These are phyloP conservation scores for Hippocampus comes DNA, from an alignment of 2,113 vertebrate species.

Conservation along the genomic window DNA sequence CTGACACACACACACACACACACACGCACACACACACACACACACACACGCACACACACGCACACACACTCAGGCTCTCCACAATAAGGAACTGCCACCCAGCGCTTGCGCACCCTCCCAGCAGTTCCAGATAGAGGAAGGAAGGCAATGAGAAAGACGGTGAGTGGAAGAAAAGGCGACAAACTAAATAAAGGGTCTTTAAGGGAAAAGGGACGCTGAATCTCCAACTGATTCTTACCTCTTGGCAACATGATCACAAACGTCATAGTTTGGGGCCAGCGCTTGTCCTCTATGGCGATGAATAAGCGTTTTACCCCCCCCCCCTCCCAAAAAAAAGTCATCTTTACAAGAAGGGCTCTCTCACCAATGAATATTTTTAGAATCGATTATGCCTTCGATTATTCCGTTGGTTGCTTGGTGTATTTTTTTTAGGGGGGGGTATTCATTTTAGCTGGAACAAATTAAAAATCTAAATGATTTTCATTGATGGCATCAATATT, in stretches of 20 bases:
- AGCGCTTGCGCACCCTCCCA: constrained; percentile 60
- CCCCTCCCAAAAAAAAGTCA: too few relatives aligned
- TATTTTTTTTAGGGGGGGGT: too few relatives aligned
- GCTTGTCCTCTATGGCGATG: constrained; percentile 54
- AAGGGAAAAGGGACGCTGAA: constrained; percentile 62
- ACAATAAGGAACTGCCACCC: constrained; percentile 73
- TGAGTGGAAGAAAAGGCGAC: constrained; percentile 49
- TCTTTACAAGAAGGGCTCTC: too few relatives aligned
- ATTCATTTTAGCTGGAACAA: too few relatives aligned
- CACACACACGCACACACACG: constrained; percentile 41
- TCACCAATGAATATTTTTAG: too few relatives aligned
- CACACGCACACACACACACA: constrained; percentile 43
- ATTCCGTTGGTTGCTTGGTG: too few relatives aligned
- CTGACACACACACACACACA: constrained; percentile 46
- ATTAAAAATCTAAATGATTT: too few relatives aligned
- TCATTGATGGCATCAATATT: too few relatives aligned
- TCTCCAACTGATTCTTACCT: constrained; percentile 61
- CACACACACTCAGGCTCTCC: constrained; percentile 40
- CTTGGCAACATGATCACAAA: constrained; percentile 58
- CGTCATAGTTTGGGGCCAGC: constrained; percentile 54
- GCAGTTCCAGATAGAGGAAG: constrained; percentile 58
- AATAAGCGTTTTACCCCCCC: constrained; percentile 30
- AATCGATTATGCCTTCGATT: too few relatives aligned
- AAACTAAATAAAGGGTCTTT: constrained; percentile 66
- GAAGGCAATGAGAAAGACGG: constrained; percentile 56